Base-by-base conservation (phyloP, 2,888 invertebrate genomes). In the Drosophila fulvimacula region DNA sequence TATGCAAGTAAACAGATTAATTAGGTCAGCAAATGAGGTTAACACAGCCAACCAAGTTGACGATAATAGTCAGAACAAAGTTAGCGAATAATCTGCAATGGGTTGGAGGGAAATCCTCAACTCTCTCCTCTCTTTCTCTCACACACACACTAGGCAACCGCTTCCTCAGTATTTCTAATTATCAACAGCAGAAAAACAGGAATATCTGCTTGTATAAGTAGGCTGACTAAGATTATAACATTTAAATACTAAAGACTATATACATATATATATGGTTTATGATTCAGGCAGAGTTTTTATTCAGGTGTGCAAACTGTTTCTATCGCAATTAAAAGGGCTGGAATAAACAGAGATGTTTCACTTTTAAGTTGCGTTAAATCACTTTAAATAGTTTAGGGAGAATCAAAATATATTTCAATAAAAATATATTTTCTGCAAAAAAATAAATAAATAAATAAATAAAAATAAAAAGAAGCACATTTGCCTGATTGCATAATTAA, bases 1-100 rank as follows among this genome's bases (percentile, higher is more conserved):
- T 85, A 88, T 89, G 83, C 83, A 85, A 89, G 84, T 89, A 85
- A 85, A 89, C 88, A 85, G 78, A 88, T 88, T 85, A 85, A 85
- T 85, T 85, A 65, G 84, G 88, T 77, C 84, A 73, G 62, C 56
- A 61, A 73, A 71, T 79, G 75, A 67, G 77, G 64, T 34, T 42
- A 56, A 52, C 78, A 78, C 21, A 38, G 49, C 38, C 46, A 49
- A 46, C 52, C 42, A 49, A 63, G 19, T 27, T 55, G 30, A 27
- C 44, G 55, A 41, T 61, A 49, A 61, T 44, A 62, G 34, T 27
- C 30, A 57, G 68, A 56, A 49, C 56, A 30, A 30, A 41, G 13
- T 67, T 30, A 21, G n/a, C 65, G 64, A n/a, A 64, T 17, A 21
- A 44, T 21, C n/a, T 42, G 41, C 46, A 34, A 24, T 13, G 27